Conservation (phyloP, 2,113 vertebrate species). For the Cynoglossus semilaevis region DNA sequence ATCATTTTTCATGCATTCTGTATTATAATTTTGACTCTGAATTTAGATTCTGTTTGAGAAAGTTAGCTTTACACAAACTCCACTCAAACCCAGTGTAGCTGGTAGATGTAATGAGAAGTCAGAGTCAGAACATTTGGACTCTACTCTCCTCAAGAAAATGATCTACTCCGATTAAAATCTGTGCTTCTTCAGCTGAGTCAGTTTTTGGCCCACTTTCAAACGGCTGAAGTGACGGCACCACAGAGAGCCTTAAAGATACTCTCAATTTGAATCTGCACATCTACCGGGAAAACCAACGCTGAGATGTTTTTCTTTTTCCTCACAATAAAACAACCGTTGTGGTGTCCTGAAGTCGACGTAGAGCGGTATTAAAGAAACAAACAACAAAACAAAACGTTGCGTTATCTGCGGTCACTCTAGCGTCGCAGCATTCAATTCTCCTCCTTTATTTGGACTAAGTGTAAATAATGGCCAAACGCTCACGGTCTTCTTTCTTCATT, state of each 20-base stretch:
- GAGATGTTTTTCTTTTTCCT: slow-evolving; percentile 41
- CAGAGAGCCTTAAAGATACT: slow-evolving; percentile 19
- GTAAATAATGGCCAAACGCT: slow-evolving; percentile 60
- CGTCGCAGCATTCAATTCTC: slow-evolving; percentile 41
- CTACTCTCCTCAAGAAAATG: slow-evolving; percentile 18
- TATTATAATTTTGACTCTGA: no score
- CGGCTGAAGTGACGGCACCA: slow-evolving; percentile 30
- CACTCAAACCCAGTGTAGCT: not conserved
- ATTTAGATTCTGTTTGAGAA: not conserved
- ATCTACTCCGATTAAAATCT: slow-evolving; percentile 28
- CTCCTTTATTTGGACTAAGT: slow-evolving; percentile 40
- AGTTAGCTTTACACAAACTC: not conserved
- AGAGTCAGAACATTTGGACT: slow-evolving; percentile 3
- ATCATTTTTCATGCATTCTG: no score
- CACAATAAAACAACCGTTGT: slow-evolving; percentile 28
- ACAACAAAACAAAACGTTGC: slow-evolving; percentile 41
- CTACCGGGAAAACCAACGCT: slow-evolving; percentile 20
- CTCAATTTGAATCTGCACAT: slow-evolving; percentile 37
- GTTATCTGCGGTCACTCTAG: slow-evolving; percentile 46
- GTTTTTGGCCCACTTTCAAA: slow-evolving; percentile 42
- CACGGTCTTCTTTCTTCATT: slow-evolving; percentile 57
- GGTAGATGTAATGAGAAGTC: slow-evolving; percentile 1
- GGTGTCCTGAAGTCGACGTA: slow-evolving; percentile 27
- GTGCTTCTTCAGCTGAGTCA: slow-evolving; percentile 33
- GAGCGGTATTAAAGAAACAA: slow-evolving; percentile 17